Evolutionary conservation across 2,113 vertebrate species (phyloP).

Genomic region (Eubucco bourcierii): DNA sequence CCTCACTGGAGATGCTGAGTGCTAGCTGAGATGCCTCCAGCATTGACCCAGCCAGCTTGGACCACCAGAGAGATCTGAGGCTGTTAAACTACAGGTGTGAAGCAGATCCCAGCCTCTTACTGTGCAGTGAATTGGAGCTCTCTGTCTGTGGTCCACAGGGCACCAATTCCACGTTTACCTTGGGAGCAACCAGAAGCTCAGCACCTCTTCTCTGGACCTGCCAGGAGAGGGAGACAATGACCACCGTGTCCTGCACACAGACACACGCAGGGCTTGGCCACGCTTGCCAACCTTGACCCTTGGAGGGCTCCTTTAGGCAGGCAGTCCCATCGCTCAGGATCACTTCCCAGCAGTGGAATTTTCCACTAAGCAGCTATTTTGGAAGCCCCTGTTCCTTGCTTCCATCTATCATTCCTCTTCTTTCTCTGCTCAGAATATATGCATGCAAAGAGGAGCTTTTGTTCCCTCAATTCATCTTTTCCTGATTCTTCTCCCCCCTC

Average conservation of each 20-base stretch:
- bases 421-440: not conserved
- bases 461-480: not conserved
- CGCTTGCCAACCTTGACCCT: not conserved
- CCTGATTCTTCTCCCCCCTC: not conserved
- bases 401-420: not conserved
- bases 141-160: accelerated
- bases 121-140: accelerated
- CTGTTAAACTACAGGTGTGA: accelerated
- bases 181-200: not conserved
- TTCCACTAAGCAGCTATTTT: not conserved
- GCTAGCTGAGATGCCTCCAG: not conserved
- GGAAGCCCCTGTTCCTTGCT: not conserved
- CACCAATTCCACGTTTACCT: accelerated
- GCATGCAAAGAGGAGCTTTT: not conserved
- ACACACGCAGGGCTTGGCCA: not conserved
- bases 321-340: accelerated
- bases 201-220: slow-evolving; percentile 15
- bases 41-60: not conserved
- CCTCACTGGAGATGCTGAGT: accelerated
- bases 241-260: not conserved
- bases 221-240: slow-evolving; percentile 66
- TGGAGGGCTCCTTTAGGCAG: not conserved
- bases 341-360: not conserved
- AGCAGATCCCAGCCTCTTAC: not conserved
- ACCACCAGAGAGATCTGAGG: not conserved